Conservation (phyloP, 2,888 invertebrate genomes). For the Eupeodes luniger region DNA sequence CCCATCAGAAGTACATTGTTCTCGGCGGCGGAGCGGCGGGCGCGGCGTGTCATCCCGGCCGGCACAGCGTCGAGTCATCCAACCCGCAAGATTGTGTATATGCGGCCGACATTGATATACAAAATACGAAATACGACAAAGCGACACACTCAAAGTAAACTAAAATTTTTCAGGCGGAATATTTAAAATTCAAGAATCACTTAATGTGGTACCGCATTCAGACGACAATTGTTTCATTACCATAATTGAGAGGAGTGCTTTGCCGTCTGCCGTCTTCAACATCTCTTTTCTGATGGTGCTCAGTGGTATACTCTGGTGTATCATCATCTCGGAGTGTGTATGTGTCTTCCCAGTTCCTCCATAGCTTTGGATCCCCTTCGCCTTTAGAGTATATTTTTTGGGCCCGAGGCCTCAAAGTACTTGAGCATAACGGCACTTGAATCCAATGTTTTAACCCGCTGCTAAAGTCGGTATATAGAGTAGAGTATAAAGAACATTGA, state of each 20-base stretch:
- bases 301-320: neutral
- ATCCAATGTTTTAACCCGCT: constrained; percentile 69
- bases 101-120: neutral
- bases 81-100: constrained; percentile 30
- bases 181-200: constrained; percentile 77
- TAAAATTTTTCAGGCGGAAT: constrained; percentile 63
- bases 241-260: constrained; percentile 78
- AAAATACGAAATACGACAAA: neutral
- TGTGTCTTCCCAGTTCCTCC: neutral
- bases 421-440: constrained; percentile 72
- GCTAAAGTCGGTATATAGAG: neutral
- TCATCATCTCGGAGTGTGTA: neutral
- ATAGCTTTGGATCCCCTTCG: constrained; percentile 53
- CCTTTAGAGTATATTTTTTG: constrained; percentile 51
- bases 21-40: neutral
- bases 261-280: constrained; percentile 58
- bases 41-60: neutral
- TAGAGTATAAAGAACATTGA: constrained; percentile 47
- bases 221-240: constrained; percentile 79
- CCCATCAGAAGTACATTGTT: constrained; percentile 26
- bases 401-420: constrained; percentile 67
- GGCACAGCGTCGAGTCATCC: constrained; percentile 8
- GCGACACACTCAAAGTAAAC: constrained; percentile 49
- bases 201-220: constrained; percentile 76
- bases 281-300: neutral